Evolutionary conservation across 2,888 invertebrate genomes (phyloP), one percentile per base, ranked within the genome.

Genomic region (Arctia plantaginis): DNA sequence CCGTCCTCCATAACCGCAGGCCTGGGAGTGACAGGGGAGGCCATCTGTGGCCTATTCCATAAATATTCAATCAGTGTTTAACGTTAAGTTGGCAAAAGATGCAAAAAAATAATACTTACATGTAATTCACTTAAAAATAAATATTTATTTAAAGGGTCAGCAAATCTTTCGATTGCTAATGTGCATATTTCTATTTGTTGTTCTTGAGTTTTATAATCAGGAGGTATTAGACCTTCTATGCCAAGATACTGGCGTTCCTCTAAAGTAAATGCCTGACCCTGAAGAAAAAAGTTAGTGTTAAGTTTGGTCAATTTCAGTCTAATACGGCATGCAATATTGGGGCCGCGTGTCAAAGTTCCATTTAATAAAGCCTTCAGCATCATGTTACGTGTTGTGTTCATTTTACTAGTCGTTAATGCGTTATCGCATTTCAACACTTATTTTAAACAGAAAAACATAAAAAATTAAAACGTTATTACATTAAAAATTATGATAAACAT

Each of bases 191-290:
- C 97, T 78, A 98, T 93, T 91, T 99, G 99, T 88, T 98, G 98
- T 86, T 98, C 98, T 93, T 98, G 98, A 0, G 98, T 97, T 95
- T 98, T 98, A 88, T 98, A 98, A 73, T 97, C 96, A 0, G 99
- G 98, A 3, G 99, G 99, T 89, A 99, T 97, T 62, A 99, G 96
- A 0, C 99, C 99, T 89, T 99, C 99, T 82, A 99, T 97, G 75
- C 99, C 99, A 84, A 99, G 96, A 15, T 97, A 96, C 95, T 99
- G 99, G 67, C 99, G 96, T 92, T 99, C 99, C 93, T 98, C 97
- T 81, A 99, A 91, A 0, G 98, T 98, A 92, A 99, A 99, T 6
- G 98, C 99, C 93, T 99, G 96, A 73, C 99, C 99, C 99, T 98
- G 88, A 1, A 86, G 90, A 73, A n/a, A 33, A 35, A 71, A n/a